Base-by-base conservation (phyloP, 2,797 vertebrate genomes). In the Champsocephalus esox region DNA sequence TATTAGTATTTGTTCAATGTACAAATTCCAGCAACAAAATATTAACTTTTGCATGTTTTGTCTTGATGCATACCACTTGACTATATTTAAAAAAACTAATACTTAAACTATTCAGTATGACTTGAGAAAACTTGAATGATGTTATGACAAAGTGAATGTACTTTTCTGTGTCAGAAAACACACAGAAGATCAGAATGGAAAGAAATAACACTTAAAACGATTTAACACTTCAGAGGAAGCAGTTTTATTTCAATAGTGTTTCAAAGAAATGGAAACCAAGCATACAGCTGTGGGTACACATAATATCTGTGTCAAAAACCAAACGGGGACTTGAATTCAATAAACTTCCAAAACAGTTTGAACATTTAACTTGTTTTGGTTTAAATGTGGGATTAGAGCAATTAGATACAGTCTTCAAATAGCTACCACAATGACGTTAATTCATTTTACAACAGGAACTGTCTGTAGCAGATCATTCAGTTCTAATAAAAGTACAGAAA, bases 191-290 rank as follows among this genome's bases (percentile, higher is more conserved):
- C 52, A 59, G 72, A 83, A 68, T 44, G 77, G 34, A 16, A 56
- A 66, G 28, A 24, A 58, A 78, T n/a, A 74, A 67, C 19, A 71
- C 66, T 73, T 77, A 79, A 85, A 81, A 85, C 0, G 12, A 68
- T 60, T 34, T 19, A 59, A 77, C 48, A 55, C 70, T 88, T 82
- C 55, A 86, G 87, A 85, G 56, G 78, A 79, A 79, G 76, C 19
- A 0, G 43, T 73, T 93, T 89, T 92, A 90, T 91, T 93, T 87
- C 78, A 80, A 75, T 68, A 70, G 73, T 75, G 61, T 82, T 85
- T 84, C 66, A 87, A 83, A 87, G 51, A 85, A 59, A 79, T 88
- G 82, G 78, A 87, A 89, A 91, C 71, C 12, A 52, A 79, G 71
- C 69, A 74, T 81, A 85, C 80, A 74, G 73, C 38, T 17, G 73